Conservation (phyloP, 2,113 vertebrate genomes). For the Archilochus colubris region DNA sequence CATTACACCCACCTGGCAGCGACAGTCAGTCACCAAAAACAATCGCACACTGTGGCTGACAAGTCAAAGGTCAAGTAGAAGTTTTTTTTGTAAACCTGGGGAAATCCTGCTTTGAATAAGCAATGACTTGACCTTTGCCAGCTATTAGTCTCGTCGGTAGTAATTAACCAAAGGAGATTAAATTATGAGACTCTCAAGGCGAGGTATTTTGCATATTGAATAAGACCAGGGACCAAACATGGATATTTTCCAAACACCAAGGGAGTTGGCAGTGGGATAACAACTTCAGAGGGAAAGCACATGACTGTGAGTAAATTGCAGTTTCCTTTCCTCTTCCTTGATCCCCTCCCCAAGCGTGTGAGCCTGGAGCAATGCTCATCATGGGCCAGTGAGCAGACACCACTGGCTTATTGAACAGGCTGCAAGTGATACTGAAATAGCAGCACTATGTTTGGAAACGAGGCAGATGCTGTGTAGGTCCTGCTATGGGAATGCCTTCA, state of each 20-base stretch:
- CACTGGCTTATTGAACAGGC: not conserved
- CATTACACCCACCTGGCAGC: not conserved
- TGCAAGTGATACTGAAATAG: not conserved
- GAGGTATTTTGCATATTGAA: not conserved
- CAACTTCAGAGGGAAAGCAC: not conserved
- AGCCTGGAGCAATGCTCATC: not conserved
- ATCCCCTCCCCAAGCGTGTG: not conserved
- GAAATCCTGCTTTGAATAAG: constrained; percentile 43
- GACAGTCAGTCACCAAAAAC: not conserved
- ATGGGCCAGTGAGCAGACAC: not conserved
- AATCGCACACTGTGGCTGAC: not conserved
- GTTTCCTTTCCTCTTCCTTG: not conserved
- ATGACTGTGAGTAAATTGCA: not conserved
- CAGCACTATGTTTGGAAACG: not conserved
- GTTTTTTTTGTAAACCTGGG: constrained; percentile 2
- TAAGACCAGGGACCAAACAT: not conserved
- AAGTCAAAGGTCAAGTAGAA: constrained; percentile 16
- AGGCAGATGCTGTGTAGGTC: not conserved
- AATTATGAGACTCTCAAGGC: not conserved
- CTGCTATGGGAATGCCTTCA: not conserved
- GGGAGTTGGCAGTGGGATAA: not conserved
- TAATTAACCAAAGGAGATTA: constrained; percentile 38
- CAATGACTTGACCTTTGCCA: constrained; percentile 20
- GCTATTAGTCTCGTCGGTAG: not conserved
- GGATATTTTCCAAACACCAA: not conserved